Percentiles rank a stretch among this genome's conserved stretches.
phyloP scores from a whole-genome alignment of 2,888 invertebrate species.

The Oligia strigilis region DNA sequence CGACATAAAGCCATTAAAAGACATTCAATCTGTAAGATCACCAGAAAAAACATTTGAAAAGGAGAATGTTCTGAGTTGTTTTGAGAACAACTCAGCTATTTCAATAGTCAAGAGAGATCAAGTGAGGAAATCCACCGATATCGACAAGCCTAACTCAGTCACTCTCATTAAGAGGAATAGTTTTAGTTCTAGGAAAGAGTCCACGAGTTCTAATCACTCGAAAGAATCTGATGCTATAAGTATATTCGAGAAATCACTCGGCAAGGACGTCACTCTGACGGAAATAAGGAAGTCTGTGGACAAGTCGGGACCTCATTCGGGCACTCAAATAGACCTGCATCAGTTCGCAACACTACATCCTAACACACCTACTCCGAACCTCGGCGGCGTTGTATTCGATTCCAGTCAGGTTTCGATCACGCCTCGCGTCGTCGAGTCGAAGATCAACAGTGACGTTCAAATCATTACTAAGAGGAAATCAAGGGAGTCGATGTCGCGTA shows the following conservation, averaged over 20 bases:
- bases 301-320: conserved; percentile 74
- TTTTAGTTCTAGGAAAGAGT: conserved; percentile 86
- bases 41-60: conserved; percentile 87
- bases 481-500: conserved; percentile 79
- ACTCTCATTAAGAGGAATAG: conserved; percentile 88
- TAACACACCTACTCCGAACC: conserved; percentile 73
- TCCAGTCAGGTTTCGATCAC: conserved; percentile 86
- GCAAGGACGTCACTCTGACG: conserved; percentile 88
- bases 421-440: conserved; percentile 79
- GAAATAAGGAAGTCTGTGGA: conserved; percentile 88
- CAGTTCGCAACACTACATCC: conserved; percentile 85
- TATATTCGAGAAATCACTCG: conserved; percentile 88
- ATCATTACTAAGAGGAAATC: conserved; percentile 80
- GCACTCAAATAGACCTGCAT: conserved; percentile 81
- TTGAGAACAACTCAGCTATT: conserved; percentile 89
- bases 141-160: conserved; percentile 87
- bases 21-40: conserved; percentile 85
- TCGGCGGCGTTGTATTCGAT: conserved; percentile 79
- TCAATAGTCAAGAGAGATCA: conserved; percentile 89
- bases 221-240: conserved; percentile 88
- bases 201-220: conserved; percentile 87
- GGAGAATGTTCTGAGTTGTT: conserved; percentile 88
- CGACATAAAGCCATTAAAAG: conserved; percentile 86
- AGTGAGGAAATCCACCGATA: conserved; percentile 85
- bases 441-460: conserved; percentile 76